These are phyloP conservation scores for Leucophora obtusa DNA, from an alignment of 2,888 invertebrate genomes.

Conservation along the genomic window DNA sequence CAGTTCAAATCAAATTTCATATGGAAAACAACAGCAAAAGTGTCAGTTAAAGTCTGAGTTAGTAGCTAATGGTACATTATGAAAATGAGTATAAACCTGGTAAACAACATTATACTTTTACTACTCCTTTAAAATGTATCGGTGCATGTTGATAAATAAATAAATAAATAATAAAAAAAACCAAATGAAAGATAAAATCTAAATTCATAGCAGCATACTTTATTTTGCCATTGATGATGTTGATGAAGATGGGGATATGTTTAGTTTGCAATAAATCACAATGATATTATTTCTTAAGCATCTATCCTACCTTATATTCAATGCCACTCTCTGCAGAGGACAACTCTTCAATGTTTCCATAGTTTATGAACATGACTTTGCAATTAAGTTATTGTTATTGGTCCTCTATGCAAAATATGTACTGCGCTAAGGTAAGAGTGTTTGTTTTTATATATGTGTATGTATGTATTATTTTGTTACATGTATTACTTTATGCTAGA, in stretches of 20 bases:
- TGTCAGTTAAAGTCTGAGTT: no score
- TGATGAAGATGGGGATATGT: neutral
- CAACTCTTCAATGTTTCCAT: neutral
- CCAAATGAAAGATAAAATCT: neutral
- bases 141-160: neutral
- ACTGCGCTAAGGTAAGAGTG: neutral
- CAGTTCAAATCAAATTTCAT: no score
- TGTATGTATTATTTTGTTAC: slow-evolving; percentile 22
- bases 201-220: neutral
- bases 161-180: no score
- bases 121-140: neutral
- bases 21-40: no score
- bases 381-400: slow-evolving; percentile 73
- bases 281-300: slow-evolving; percentile 6
- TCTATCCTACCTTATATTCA: neutral
- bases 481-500: slow-evolving; percentile 14
- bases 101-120: neutral
- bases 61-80: no score
- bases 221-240: neutral
- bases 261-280: slow-evolving; percentile 38
- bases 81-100: no score
- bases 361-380: slow-evolving; percentile 72
- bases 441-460: neutral
- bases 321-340: neutral
- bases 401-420: neutral